These are phyloP conservation scores for Passer domesticus DNA, from an alignment of 2,113 vertebrate genomes.

Conservation along the genomic window DNA sequence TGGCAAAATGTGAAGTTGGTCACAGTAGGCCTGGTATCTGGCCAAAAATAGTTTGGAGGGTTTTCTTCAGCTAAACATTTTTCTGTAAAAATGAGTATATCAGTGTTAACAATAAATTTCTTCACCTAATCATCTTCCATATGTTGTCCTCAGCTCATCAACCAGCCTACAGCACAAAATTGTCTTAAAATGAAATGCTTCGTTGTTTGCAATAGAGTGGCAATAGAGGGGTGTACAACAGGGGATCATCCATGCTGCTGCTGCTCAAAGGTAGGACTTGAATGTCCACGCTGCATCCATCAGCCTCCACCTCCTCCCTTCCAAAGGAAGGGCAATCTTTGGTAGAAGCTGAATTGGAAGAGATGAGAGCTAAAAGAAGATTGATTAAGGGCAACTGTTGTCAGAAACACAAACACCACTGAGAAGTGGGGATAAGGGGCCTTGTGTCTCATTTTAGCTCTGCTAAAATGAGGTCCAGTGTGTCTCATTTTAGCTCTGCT, in stretches of 20 bases:
- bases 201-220: neutral
- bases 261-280: neutral
- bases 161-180: neutral
- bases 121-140: neutral
- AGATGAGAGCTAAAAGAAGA: neutral
- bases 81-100: slow-evolving; percentile 63
- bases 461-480: neutral
- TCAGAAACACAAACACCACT: neutral
- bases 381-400: neutral
- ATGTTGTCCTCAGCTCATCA: neutral
- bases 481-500: neutral
- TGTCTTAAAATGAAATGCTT: neutral
- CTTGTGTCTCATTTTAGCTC: neutral
- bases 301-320: neutral
- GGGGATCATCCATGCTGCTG: neutral
- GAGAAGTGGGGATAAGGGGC: neutral
- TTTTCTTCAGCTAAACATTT: slow-evolving; percentile 76
- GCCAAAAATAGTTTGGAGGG: slow-evolving; percentile 82
- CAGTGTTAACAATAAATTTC: neutral
- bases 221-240: neutral
- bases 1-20: slow-evolving; percentile 75
- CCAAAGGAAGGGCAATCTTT: neutral
- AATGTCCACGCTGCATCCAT: fast-evolving
- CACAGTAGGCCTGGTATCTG: slow-evolving; percentile 72
- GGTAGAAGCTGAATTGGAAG: neutral